Evolutionary conservation across 2,113 vertebrate species (phyloP).

Genomic region (Barnardius zonarius): DNA sequence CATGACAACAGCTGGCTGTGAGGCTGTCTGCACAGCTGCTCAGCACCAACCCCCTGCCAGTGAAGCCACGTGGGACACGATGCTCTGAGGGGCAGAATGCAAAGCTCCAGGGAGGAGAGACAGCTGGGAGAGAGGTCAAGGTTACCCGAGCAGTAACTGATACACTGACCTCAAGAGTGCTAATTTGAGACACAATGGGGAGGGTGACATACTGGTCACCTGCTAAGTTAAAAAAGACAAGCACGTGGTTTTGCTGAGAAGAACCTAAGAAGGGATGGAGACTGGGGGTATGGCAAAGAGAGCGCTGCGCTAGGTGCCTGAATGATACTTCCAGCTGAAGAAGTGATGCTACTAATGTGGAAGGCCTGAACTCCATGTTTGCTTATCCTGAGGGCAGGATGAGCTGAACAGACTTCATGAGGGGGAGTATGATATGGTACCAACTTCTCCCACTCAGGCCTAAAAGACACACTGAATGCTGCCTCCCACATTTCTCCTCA

Average conservation of each 20-base stretch:
- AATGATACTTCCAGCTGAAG: neutral
- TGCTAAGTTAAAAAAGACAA: constrained; percentile 42
- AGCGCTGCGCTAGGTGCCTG: neutral
- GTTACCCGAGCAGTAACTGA: constrained; percentile 52
- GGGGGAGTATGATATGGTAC: neutral
- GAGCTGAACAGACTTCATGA: neutral
- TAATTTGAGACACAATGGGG: constrained; percentile 54
- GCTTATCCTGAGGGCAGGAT: neutral
- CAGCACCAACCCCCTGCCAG: neutral
- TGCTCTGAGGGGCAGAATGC: neutral
- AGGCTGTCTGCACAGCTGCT: neutral
- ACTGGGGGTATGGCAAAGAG: neutral
- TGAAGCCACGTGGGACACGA: neutral
- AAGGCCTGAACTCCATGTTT: neutral
- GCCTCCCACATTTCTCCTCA: neutral
- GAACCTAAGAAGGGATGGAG: neutral
- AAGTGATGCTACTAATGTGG: neutral
- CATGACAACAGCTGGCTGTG: neutral
- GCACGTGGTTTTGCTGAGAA: neutral
- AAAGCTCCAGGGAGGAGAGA: neutral
- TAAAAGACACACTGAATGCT: neutral
- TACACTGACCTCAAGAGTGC: constrained; percentile 40
- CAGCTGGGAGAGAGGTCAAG: constrained; percentile 54
- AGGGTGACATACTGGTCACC: constrained; percentile 25
- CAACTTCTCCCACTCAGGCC: neutral